Base-by-base conservation (phyloP, 2,113 vertebrate genomes). In the Girardinichthys multiradiatus region DNA sequence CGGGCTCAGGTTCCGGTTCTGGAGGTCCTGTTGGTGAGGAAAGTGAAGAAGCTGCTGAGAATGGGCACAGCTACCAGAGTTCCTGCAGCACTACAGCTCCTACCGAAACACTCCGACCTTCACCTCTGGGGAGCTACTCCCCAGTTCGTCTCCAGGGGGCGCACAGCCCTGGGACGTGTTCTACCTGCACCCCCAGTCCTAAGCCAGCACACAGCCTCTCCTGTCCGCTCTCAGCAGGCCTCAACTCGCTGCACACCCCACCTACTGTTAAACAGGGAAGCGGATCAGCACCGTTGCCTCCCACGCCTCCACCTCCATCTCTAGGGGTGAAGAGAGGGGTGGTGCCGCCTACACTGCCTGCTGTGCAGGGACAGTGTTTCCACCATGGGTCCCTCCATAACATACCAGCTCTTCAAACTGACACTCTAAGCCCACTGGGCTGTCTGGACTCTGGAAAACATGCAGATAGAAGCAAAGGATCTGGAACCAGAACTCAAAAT, bases 71-170 rank as follows among this genome's bases (percentile, higher is more conserved):
- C 6, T 94, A 91, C 0, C 91, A 94, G 87, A 95, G 94, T 33
- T 86, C 92, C 15, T 5, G 27, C 26, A 30, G 59, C 1, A 3
- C 73, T 2, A 65, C 72, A 1, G 66, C 59, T 31, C 79, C 87
- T 8, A 95, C 94, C 0, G 95, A 94, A 39, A 94, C 94, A n/a
- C 95, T 95, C 0, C 94, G 98, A 0, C 97, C 96, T 0, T 98
- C 98, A 0, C 98, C 98, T 0, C 93, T 99, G 29, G 98, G 98
- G 37, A 98, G 97, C 82, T 98, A 98, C 84, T 99, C 97, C 12
- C 98, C 98, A 0, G 93, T 97, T 26, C 95, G 92, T 21, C 95
- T 94, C 21, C 96, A 93, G 83, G 92, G 93, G 14, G 93, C 90
- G 59, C 92, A 92, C 80, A 95, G 93, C 66, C 86, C 91, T 10